Conservation (phyloP, 2,888 invertebrate genomes). For the Drosophila longiperda region DNA sequence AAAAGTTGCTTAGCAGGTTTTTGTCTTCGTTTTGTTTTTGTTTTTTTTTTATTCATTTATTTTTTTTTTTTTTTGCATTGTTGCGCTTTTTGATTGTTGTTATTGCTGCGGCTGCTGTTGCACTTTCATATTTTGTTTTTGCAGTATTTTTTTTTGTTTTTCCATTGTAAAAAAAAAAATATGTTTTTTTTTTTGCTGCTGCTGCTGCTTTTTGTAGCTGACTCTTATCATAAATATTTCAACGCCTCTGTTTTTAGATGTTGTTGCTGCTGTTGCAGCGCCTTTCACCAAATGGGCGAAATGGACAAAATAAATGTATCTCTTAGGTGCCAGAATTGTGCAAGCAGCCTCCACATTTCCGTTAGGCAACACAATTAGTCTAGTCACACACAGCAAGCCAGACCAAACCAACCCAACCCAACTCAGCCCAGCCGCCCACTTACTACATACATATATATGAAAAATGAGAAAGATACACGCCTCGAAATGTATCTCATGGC, state of each 20-base stretch:
- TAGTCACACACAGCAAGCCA: conserved; percentile 45
- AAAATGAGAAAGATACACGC: conserved; percentile 14
- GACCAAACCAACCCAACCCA: not conserved
- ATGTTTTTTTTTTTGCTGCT: conserved; percentile 2
- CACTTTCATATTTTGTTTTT: conserved; percentile 72
- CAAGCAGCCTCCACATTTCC: conserved; percentile 48
- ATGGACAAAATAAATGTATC: conserved; percentile 39
- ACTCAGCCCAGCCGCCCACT: conserved; percentile 1
- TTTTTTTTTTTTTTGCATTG: conserved; percentile 25
- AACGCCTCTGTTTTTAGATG: conserved; percentile 64
- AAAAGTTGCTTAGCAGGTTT: conserved; percentile 74
- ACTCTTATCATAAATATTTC: conserved; percentile 71
- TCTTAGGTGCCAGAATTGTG: conserved; percentile 49
- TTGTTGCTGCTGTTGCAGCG: conserved; percentile 21
- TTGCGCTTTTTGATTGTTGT: conserved; percentile 30
- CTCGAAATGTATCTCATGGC: conserved; percentile 27
- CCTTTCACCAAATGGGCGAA: conserved; percentile 56
- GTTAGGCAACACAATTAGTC: conserved; percentile 66
- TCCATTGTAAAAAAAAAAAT: conserved; percentile 31
- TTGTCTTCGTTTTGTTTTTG: conserved; percentile 28
- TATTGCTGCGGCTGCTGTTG: conserved; percentile 39
- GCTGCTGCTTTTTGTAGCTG: conserved; percentile 46
- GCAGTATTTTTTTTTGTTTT: conserved; percentile 31
- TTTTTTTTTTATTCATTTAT: conserved; percentile 24
- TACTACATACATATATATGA: not conserved